Conservation (phyloP, 2,113 vertebrate genomes). For the Stegostoma tigrinum region DNA sequence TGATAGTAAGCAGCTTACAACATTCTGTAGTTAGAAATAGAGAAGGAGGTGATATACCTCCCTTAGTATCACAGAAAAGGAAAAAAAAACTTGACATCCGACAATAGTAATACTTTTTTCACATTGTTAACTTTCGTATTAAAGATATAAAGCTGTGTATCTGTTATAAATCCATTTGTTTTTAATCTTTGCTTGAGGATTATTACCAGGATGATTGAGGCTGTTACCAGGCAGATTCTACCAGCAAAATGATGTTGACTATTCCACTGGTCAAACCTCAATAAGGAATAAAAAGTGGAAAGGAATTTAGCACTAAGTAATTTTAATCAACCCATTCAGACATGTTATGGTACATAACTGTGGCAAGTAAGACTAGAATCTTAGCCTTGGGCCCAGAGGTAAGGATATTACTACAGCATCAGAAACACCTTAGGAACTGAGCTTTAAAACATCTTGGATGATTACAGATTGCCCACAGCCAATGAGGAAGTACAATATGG, state of each 20-base stretch:
- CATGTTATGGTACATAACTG: no score
- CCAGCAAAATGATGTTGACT: not conserved
- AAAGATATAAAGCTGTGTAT: no score
- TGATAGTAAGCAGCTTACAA: not conserved
- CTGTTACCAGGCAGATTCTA: not conserved
- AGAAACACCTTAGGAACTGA: no score
- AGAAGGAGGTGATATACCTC: conserved; percentile 24
- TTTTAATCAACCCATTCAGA: no score
- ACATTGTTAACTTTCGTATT: not conserved
- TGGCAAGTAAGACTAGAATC: no score
- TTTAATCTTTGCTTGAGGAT: not conserved
- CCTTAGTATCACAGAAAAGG: not conserved
- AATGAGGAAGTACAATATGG: not conserved
- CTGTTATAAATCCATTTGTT: not conserved
- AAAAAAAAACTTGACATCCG: conserved; percentile 20
- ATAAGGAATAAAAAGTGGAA: not conserved
- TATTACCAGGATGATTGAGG: not conserved
- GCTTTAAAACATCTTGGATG: not conserved
- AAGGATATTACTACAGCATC: no score
- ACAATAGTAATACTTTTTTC: not conserved
- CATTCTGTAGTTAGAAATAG: conserved; percentile 11
- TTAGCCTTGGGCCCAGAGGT: no score
- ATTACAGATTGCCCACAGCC: not conserved
- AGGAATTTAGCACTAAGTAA: not conserved
- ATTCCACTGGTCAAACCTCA: not conserved